phyloP scores from a whole-genome alignment of 2,888 invertebrate species.

The Sceliomorpha sp. region DNA sequence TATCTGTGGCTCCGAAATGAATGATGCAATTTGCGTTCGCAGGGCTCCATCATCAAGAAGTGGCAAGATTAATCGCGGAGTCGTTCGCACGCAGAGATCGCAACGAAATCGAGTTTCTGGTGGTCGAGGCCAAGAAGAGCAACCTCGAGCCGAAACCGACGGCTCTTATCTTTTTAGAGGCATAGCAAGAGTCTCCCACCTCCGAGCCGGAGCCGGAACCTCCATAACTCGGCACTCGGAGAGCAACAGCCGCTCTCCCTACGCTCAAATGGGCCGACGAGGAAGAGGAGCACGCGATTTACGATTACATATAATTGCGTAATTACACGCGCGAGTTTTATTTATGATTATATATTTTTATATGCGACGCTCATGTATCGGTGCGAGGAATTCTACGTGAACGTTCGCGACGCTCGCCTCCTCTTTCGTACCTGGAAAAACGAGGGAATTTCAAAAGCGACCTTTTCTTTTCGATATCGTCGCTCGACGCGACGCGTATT shows the following conservation, averaged over 20 bases:
- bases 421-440: too few species aligned
- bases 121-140: constrained; percentile 95
- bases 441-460: too few species aligned
- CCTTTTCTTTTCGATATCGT: too few species aligned
- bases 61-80: constrained; percentile 95
- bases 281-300: constrained; percentile 18
- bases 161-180: constrained; percentile 93
- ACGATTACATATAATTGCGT: constrained; percentile 37
- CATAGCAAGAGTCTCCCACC: constrained; percentile 86
- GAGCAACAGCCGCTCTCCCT: constrained; percentile 37
- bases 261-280: constrained; percentile 40
- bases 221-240: constrained; percentile 66
- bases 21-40: constrained; percentile 13
- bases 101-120: constrained; percentile 95
- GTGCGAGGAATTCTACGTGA: constrained; percentile 45
- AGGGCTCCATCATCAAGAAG: constrained; percentile 83
- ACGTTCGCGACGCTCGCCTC: constrained; percentile 36
- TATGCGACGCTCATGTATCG: constrained; percentile 35
- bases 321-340: constrained; percentile 20
- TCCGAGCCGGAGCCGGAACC: constrained; percentile 78
- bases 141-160: constrained; percentile 95
- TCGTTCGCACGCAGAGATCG: constrained; percentile 94
- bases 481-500: too few species aligned
- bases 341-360: constrained; percentile 52
- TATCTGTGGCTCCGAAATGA: background rate